phyloP scores from a whole-genome alignment of 1,140 invertebrate genomes.

The Drosophila tristis region DNA sequence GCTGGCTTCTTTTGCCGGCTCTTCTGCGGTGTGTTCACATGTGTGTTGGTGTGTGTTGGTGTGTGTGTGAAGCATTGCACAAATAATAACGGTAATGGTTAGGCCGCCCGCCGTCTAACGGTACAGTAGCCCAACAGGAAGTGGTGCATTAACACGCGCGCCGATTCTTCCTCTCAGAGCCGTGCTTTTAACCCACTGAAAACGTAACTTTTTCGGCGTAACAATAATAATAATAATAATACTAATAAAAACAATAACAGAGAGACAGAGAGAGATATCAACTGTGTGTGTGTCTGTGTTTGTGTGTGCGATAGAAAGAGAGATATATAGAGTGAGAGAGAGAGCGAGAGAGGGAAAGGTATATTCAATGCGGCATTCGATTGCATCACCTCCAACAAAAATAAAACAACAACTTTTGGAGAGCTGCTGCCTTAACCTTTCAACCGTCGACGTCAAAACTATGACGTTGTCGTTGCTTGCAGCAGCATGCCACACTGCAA shows the following conservation, averaged over 20 bases:
- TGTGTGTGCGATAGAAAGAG: constrained; percentile 9
- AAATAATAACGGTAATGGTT: constrained; percentile 62
- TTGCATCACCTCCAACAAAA: constrained; percentile 63
- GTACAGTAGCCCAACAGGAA: constrained; percentile 83
- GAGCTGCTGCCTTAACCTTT: constrained; percentile 21
- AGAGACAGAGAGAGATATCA: constrained; percentile 5
- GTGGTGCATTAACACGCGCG: constrained; percentile 82
- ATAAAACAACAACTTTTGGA: constrained; percentile 22
- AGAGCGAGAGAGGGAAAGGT: background rate
- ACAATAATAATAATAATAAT: constrained; percentile 47
- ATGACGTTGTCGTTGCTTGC: too few species aligned
- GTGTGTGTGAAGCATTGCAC: constrained; percentile 48
- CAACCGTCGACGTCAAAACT: background rate
- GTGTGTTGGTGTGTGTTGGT: too few species aligned
- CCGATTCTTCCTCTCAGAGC: constrained; percentile 49
- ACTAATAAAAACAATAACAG: constrained; percentile 5
- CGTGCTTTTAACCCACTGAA: constrained; percentile 42
- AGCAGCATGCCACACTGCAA: too few species aligned
- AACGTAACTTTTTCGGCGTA: constrained; percentile 42
- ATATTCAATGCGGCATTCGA: constrained; percentile 41
- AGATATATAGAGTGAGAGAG: background rate
- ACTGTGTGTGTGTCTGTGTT: constrained; percentile 5
- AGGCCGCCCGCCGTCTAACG: constrained; percentile 39
- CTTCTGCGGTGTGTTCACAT: too few species aligned
- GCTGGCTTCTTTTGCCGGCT: constrained; percentile 47